Percentiles rank a stretch among this genome's conserved stretches.
Evolutionary conservation across 2,888 invertebrate species (phyloP).

Genomic region (Rambutsinella grinnellia): DNA sequence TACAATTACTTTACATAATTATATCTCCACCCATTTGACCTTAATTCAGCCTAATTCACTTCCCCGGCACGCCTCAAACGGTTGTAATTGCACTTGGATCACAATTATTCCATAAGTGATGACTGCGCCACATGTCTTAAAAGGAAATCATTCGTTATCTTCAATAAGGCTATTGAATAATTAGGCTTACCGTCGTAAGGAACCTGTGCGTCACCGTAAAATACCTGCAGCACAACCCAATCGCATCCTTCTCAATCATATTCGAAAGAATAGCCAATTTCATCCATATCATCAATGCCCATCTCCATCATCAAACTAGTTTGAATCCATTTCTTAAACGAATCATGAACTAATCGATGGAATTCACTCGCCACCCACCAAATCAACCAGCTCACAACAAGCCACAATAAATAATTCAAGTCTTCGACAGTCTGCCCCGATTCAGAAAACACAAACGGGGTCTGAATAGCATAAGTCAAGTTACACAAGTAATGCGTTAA

Average conservation of each 20-base stretch:
- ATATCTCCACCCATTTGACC: too few relatives aligned
- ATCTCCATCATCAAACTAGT: slow-evolving; percentile 2
- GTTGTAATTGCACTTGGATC: slow-evolving; percentile 34
- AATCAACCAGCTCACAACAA: slow-evolving; percentile 31
- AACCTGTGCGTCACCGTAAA: slow-evolving; percentile 36
- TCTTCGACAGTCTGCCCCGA: slow-evolving; percentile 30
- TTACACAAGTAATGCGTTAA: slow-evolving; percentile 42
- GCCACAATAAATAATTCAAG: slow-evolving; percentile 37
- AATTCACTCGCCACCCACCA: slow-evolving; percentile 45
- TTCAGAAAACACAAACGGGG: slow-evolving; percentile 38
- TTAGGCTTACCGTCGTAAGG: slow-evolving; percentile 23
- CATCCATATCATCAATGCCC: slow-evolving; percentile 23
- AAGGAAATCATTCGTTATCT: not conserved
- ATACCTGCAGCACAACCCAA: slow-evolving; percentile 33
- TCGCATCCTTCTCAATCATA: slow-evolving; percentile 28
- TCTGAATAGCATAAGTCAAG: slow-evolving; percentile 42
- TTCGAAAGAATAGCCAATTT: slow-evolving; percentile 28
- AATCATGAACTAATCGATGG: slow-evolving; percentile 26
- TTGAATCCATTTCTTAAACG: slow-evolving; percentile 30
- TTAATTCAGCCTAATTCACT: too few relatives aligned
- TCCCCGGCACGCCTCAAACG: slow-evolving; percentile 12
- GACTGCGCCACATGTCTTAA: slow-evolving; percentile 38
- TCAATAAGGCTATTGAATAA: not conserved
- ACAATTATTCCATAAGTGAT: slow-evolving; percentile 38
- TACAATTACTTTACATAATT: too few relatives aligned